Percentiles rank a stretch among this genome's conserved stretches.
phyloP scores from a whole-genome alignment of 2,113 vertebrate species.

The Leptodactylus fuscus region DNA sequence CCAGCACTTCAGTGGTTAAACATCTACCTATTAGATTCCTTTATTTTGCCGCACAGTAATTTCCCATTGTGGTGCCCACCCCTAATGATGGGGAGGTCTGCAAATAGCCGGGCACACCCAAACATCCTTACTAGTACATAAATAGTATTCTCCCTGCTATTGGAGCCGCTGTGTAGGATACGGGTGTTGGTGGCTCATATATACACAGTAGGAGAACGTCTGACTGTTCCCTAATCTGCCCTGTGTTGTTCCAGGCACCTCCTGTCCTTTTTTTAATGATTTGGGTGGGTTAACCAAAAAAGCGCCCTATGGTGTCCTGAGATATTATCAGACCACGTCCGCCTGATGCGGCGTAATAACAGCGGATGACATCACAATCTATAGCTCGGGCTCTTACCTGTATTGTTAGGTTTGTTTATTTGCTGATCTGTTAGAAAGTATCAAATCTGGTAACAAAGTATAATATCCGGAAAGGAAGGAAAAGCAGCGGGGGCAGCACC shows the following conservation, averaged over 20 bases:
- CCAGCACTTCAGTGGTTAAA: neutral
- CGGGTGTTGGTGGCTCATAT: neutral
- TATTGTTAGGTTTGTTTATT: neutral
- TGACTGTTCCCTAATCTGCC: slow-evolving; percentile 17
- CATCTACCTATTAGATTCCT: neutral
- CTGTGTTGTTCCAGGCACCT: slow-evolving; percentile 53
- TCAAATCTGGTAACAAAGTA: neutral
- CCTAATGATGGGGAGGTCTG: slow-evolving; percentile 58
- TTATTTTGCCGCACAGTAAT: slow-evolving; percentile 56
- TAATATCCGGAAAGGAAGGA: neutral
- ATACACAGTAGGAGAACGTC: slow-evolving; percentile 4
- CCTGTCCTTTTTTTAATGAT: slow-evolving; percentile 22
- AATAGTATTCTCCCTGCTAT: slow-evolving; percentile 60
- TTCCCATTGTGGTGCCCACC: slow-evolving; percentile 63
- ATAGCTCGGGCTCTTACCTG: neutral
- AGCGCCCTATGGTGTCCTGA: neutral
- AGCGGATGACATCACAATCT: neutral
- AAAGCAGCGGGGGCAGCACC: no score
- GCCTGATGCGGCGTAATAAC: neutral
- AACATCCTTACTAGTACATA: slow-evolving; percentile 31
- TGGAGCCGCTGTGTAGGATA: slow-evolving; percentile 6
- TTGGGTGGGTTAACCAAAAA: neutral
- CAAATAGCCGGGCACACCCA: slow-evolving; percentile 64
- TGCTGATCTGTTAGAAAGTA: neutral
- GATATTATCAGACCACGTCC: neutral